Evolutionary conservation across 2,113 vertebrate species (phyloP).

Genomic region (Felis catus): F.catus_Fca126_mat1.0 CM031421.1:57944001-57944500

Average conservation of each 20-base stretch:
- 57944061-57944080: not conserved
- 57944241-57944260: not conserved
- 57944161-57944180: not conserved
- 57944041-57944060: not conserved
- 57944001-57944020: constrained; percentile 90
- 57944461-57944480: not conserved
- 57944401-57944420: constrained; percentile 10
- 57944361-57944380: not conserved
- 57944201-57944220: not conserved
- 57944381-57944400: constrained; percentile 19
- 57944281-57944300: not conserved
- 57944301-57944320: constrained; percentile 19
- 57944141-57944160: not conserved
- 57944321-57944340: not conserved
- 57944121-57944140: not conserved
- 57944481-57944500: not conserved
- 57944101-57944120: not conserved
- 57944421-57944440: constrained; percentile 35
- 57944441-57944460: constrained; percentile 36
- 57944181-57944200: not conserved
- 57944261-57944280: not conserved
- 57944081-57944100: not conserved
- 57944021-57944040: constrained; percentile 88
- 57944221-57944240: not conserved
- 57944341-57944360: constrained; percentile 2